phyloP scores from a whole-genome alignment of 2,888 invertebrate genomes.

The Andrena marginata region DNA sequence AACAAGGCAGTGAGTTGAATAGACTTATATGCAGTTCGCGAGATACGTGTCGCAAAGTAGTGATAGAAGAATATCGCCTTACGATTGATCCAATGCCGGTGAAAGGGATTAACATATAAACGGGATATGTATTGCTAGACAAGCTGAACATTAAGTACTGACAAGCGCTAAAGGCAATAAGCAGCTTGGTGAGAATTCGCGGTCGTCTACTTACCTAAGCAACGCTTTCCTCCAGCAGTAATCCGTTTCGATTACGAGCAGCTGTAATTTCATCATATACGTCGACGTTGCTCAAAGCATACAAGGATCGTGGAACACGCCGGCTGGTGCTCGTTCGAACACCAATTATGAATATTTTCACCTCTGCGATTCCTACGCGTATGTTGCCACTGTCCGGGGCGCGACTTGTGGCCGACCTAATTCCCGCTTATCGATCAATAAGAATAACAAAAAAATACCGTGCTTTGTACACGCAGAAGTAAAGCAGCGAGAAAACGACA shows the following conservation, averaged over 20 bases:
- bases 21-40: not conserved
- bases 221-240: constrained; percentile 83
- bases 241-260: constrained; percentile 83
- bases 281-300: constrained; percentile 71
- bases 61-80: not conserved
- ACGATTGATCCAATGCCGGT: not conserved
- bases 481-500: not conserved
- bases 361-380: constrained; percentile 24
- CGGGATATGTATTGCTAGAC: constrained; percentile 18
- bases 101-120: constrained; percentile 17
- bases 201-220: constrained; percentile 77
- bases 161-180: constrained; percentile 50
- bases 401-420: constrained; percentile 66
- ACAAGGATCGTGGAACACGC: constrained; percentile 53
- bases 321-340: constrained; percentile 31
- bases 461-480: not conserved
- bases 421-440: constrained; percentile 69
- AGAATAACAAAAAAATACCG: constrained; percentile 26
- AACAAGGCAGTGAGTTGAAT: not conserved
- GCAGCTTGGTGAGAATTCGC: constrained; percentile 44
- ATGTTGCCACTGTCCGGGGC: constrained; percentile 52
- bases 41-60: not conserved
- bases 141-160: constrained; percentile 39
- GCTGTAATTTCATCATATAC: constrained; percentile 83
- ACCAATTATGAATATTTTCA: constrained; percentile 30